Percentiles rank a stretch among this genome's conserved stretches.
Evolutionary conservation across 2,888 invertebrate genomes (phyloP).

Genomic region (Vannuccia rotundouncinata): DNA sequence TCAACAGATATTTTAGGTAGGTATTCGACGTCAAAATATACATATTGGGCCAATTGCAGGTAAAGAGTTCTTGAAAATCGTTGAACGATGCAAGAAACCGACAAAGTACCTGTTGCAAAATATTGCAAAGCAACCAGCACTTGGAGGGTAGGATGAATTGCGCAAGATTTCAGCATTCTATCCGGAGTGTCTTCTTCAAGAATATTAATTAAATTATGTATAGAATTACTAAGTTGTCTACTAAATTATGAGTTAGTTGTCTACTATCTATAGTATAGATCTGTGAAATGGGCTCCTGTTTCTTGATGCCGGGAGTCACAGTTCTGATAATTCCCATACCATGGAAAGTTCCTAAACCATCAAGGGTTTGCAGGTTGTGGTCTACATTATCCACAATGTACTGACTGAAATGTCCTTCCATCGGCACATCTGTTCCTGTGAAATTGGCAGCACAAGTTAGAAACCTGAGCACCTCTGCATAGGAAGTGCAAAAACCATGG

Average conservation of each 20-base stretch:
- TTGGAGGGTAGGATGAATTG: slow-evolving; percentile 16
- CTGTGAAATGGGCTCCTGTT: no score
- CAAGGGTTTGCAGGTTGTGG: background rate
- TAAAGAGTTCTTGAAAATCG: slow-evolving; percentile 23
- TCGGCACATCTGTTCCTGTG: background rate
- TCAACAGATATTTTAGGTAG: slow-evolving; percentile 15
- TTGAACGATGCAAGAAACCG: slow-evolving; percentile 21
- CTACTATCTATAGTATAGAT: no score
- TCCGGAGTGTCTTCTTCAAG: slow-evolving; percentile 16
- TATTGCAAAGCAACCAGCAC: slow-evolving; percentile 16
- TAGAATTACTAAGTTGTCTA: no score
- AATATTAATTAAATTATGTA: slow-evolving; percentile 17
- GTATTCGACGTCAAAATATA: slow-evolving; percentile 20
- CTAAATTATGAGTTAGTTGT: no score
- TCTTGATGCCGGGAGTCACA: slow-evolving; percentile 1
- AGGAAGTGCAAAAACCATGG: background rate
- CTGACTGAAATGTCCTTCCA: background rate
- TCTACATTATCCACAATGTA: background rate
- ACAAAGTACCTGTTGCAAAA: slow-evolving; percentile 23
- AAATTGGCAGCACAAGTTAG: slow-evolving; percentile 20
- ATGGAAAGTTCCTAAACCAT: background rate
- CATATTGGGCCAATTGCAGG: slow-evolving; percentile 11
- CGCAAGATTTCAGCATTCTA: slow-evolving; percentile 7
- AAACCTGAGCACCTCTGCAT: slow-evolving; percentile 25
- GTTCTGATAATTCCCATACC: background rate